Percentiles rank a stretch among this genome's conserved stretches.
These are phyloP conservation scores for Clusia tigrina DNA, from an alignment of 2,888 invertebrate species.

Conservation along the genomic window DNA sequence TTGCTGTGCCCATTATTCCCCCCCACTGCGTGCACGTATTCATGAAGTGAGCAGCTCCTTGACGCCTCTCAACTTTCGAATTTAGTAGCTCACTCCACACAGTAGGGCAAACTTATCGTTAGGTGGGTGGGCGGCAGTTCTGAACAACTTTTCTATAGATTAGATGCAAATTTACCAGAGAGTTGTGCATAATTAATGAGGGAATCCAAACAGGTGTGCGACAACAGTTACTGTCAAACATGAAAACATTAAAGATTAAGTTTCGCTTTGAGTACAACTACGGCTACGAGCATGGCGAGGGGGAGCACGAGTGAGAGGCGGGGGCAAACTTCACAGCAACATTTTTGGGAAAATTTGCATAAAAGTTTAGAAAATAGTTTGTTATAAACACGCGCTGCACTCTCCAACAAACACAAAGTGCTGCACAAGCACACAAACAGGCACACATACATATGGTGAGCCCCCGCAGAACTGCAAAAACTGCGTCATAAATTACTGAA, in stretches of 20 bases:
- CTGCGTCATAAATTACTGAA: constrained; percentile 58
- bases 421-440: too few relatives aligned
- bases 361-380: constrained; percentile 58
- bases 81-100: not conserved
- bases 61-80: too few relatives aligned
- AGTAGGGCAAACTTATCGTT: not conserved
- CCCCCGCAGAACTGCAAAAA: constrained; percentile 31
- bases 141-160: constrained; percentile 32
- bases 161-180: constrained; percentile 48
- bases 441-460: constrained; percentile 3
- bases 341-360: constrained; percentile 57
- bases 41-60: too few relatives aligned
- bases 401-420: too few relatives aligned
- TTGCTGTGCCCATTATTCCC: too few relatives aligned
- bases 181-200: constrained; percentile 61
- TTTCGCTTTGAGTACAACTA: constrained; percentile 46
- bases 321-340: constrained; percentile 41
- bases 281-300: constrained; percentile 37
- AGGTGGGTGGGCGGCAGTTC: constrained; percentile 19
- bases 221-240: constrained; percentile 54
- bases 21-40: too few relatives aligned
- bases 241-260: constrained; percentile 55
- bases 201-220: constrained; percentile 57
- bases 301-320: too few relatives aligned
- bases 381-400: too few relatives aligned